Percentiles rank a stretch among this genome's conserved stretches.
phyloP scores from a whole-genome alignment of 2,113 vertebrate species.

The Macroglossus sobrinus region DNA sequence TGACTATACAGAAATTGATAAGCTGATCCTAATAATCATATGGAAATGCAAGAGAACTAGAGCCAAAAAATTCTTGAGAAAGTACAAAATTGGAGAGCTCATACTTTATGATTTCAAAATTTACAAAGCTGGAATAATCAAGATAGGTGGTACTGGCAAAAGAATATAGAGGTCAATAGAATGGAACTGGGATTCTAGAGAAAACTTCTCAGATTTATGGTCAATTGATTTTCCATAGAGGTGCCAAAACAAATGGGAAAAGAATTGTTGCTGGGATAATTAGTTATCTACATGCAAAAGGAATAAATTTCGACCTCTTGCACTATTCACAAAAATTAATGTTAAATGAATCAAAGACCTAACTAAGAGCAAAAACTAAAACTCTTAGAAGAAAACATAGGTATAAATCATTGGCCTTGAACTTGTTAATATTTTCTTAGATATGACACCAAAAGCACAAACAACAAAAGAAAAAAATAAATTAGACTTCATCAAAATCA shows the following conservation, averaged over 20 bases:
- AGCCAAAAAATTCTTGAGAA: neutral
- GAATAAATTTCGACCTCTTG: neutral
- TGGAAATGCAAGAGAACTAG: neutral
- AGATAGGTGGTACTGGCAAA: neutral
- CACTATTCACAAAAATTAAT: neutral
- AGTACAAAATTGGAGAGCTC: neutral
- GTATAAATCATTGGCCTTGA: neutral
- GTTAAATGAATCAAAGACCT: neutral
- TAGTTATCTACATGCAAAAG: neutral
- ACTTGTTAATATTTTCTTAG: neutral
- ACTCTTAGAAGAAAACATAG: neutral
- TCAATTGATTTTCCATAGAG: neutral
- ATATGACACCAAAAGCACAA: neutral
- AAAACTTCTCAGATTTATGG: neutral
- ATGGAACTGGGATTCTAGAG: neutral
- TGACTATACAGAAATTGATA: neutral
- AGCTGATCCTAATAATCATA: neutral
- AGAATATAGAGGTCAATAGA: neutral
- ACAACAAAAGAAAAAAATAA: neutral
- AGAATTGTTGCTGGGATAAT: neutral
- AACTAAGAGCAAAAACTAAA: neutral
- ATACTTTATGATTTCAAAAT: neutral
- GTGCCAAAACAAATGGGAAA: neutral
- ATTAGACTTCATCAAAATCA: neutral
- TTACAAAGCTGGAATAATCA: neutral